phyloP scores from a whole-genome alignment of 1,140 invertebrate species.

The Philaenus spumarius region DNA sequence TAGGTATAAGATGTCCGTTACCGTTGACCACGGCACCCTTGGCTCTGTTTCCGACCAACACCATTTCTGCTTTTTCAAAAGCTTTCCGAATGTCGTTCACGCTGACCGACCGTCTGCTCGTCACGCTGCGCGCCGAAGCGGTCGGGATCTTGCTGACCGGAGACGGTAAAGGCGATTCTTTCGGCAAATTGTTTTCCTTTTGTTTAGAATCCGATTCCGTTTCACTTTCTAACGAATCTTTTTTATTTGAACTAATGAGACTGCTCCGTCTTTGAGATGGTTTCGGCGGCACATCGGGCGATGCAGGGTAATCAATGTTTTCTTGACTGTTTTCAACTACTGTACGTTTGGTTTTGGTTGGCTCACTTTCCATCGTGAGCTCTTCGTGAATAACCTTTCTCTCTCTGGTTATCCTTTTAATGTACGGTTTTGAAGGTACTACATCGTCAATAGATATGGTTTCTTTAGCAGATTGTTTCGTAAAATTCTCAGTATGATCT shows the following conservation, averaged over 20 bases:
- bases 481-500: conserved; percentile 1
- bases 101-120: conserved; percentile 37
- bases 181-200: background rate
- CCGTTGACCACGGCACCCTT: conserved; percentile 1
- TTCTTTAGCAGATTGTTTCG: background rate
- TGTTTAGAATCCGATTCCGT: too few species aligned
- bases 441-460: background rate
- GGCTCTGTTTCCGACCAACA: background rate
- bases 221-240: conserved; percentile 1
- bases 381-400: background rate
- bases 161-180: conserved; percentile 1
- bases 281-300: too few species aligned
- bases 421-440: background rate
- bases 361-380: too few species aligned
- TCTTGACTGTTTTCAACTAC: too few species aligned
- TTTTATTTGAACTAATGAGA: too few species aligned
- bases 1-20: background rate
- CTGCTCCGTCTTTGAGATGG: too few species aligned
- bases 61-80: conserved; percentile 47
- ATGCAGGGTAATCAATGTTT: too few species aligned
- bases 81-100: conserved; percentile 55
- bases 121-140: conserved; percentile 23
- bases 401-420: conserved; percentile 6
- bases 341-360: too few species aligned
- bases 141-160: conserved; percentile 23